phyloP scores from a whole-genome alignment of 2,113 vertebrate genomes.

The Zapornia atra region DNA sequence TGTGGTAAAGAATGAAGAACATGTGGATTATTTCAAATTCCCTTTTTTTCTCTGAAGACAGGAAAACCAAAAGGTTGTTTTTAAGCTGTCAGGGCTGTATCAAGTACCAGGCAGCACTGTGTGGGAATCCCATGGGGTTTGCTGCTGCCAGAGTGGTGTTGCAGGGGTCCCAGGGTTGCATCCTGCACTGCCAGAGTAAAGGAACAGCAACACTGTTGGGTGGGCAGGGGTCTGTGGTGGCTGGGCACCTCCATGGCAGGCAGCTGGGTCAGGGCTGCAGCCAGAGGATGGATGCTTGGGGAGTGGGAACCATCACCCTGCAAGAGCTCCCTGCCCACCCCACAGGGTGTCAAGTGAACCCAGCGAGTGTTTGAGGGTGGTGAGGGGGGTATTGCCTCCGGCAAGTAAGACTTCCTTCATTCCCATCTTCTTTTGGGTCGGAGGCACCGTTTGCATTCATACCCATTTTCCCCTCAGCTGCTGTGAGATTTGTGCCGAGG shows the following conservation, averaged over 20 bases:
- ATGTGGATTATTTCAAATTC: neutral
- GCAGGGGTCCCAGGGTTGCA: neutral
- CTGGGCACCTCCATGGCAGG: neutral
- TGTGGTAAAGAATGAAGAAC: neutral
- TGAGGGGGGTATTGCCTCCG: neutral
- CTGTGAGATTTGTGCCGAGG: neutral
- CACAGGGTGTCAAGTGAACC: neutral
- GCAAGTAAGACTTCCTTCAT: neutral
- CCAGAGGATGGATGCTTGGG: accelerated
- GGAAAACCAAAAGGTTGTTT: neutral
- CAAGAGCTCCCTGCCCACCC: neutral
- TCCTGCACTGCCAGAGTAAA: neutral
- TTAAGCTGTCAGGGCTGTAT: neutral
- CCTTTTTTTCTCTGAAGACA: neutral
- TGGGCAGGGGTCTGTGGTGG: neutral
- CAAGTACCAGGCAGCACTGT: accelerated
- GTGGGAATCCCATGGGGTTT: neutral
- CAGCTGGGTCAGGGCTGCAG: neutral
- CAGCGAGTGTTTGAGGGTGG: accelerated
- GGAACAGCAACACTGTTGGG: accelerated
- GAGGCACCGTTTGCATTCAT: neutral
- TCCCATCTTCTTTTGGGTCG: neutral
- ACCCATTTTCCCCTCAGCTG: neutral
- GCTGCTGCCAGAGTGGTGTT: neutral
- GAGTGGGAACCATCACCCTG: accelerated